Base-by-base conservation (phyloP, 35 echinoderm and acorn worm genomes). In the Lytechinus variegatus region DNA sequence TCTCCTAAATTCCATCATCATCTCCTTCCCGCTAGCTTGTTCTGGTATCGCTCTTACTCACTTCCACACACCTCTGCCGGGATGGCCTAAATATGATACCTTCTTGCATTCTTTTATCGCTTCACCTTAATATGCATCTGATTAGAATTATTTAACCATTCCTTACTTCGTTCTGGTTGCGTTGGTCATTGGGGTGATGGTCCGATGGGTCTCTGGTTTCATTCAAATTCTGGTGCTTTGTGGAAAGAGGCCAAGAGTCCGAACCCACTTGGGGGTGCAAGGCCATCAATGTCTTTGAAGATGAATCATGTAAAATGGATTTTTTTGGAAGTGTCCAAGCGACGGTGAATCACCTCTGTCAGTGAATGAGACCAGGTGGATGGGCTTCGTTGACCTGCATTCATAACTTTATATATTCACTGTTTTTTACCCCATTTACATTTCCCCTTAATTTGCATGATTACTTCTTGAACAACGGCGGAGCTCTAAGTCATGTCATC, bases 231-330 rank as follows among this genome's bases (percentile, higher is more conserved):
- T 54, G 29, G 28, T 90, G 88, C 52, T 90, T 79, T 9, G 66
- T 79, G 66, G 66, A 79, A 79, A 24, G 66, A 79, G 66, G 66
- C 66, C 66, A 79, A 79, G 66, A 79, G 19, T 79, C 66, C n/a
- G 66, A 24, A 79, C 66, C 66, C 66, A 79, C 66, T 79, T 79
- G 66, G 66, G 33, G 66, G 66, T 79, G 66, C 66, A 79, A 79
- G 66, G 66, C 66, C 66, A 79, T 79, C 66, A 24, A 79, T 24
- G n/a, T 79, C 66, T 79, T 79, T 79, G 21, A 79, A 54, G 52
- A 90, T 90, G 88, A 90, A 90, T 90, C 88, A 90, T 90, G 88
- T 44, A 90, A 90, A 52, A 90, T 90, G 88, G 28, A 90, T 90
- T 90, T 90, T 44, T 44, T 7, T n/a, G 66, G 66, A 79, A 79